Percentiles rank a stretch among this genome's conserved stretches.
These are phyloP conservation scores for Chrysocyon brachyurus DNA, from an alignment of 2,797 vertebrate genomes.

Conservation along the genomic window DNA sequence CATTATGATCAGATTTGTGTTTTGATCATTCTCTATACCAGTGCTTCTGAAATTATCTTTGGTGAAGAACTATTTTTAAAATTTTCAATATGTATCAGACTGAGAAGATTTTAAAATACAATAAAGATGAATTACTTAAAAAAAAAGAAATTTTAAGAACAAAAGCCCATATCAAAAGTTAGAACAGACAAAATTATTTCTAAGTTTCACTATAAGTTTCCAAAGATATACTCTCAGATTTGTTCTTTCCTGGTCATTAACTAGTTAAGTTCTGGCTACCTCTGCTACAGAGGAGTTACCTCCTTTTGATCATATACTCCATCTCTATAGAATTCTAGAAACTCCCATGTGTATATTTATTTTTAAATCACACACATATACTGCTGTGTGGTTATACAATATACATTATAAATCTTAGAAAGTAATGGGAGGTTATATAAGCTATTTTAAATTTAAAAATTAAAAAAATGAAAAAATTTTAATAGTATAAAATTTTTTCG, in stretches of 20 bases:
- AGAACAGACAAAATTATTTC: constrained; percentile 3
- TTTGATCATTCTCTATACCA: background rate
- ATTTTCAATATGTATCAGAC: background rate
- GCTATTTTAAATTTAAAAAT: background rate
- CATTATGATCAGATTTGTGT: background rate
- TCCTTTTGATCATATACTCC: background rate
- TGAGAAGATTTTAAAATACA: constrained; percentile 34
- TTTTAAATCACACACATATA: background rate
- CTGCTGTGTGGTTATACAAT: background rate
- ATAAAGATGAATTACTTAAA: background rate
- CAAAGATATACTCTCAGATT: background rate
- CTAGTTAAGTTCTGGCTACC: background rate
- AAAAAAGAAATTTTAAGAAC: background rate
- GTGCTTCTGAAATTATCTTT: background rate
- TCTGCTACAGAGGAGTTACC: background rate
- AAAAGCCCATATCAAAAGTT: constrained; percentile 23
- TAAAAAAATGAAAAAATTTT: background rate
- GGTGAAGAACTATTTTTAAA: background rate
- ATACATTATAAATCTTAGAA: constrained; percentile 16
- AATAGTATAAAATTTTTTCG: background rate
- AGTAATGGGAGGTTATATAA: background rate
- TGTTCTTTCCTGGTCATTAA: background rate
- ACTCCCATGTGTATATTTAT: background rate
- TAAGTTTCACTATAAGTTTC: background rate
- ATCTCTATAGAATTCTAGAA: constrained; percentile 27